phyloP scores from a whole-genome alignment of 2,113 vertebrate genomes.

The Gnathonemus echidnorhynchus region DNA sequence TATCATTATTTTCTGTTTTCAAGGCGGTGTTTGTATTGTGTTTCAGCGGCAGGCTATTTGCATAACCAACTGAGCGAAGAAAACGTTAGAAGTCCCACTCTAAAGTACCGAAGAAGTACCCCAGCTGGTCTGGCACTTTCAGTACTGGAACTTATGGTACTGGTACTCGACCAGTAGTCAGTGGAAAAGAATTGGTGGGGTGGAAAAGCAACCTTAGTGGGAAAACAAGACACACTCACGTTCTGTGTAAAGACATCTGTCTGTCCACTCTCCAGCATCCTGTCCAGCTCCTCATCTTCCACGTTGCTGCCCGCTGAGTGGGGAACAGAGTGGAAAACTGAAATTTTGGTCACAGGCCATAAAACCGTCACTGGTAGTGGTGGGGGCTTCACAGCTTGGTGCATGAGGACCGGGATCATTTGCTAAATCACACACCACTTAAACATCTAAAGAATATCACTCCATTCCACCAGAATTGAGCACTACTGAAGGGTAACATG shows the following conservation, averaged over 20 bases:
- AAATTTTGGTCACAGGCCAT: not conserved
- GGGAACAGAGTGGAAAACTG: not conserved
- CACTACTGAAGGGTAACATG: not conserved
- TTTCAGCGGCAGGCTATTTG: too few relatives aligned
- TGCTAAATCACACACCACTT: not conserved
- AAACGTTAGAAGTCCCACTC: too few relatives aligned
- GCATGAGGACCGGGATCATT: not conserved
- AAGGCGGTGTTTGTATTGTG: too few relatives aligned
- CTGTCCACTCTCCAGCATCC: slow-evolving; percentile 79
- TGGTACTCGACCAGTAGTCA: too few relatives aligned
- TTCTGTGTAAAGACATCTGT: slow-evolving; percentile 84
- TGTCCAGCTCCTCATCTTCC: slow-evolving; percentile 71
- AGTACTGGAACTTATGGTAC: too few relatives aligned
- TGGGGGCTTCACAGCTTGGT: not conserved
- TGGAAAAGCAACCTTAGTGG: not conserved
- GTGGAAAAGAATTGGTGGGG: too few relatives aligned
- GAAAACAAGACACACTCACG: slow-evolving; percentile 56
- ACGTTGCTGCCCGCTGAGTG: slow-evolving; percentile 65
- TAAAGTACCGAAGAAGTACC: too few relatives aligned
- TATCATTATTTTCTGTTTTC: too few relatives aligned
- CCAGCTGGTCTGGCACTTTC: too few relatives aligned
- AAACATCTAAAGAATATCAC: not conserved
- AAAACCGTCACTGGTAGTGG: not conserved
- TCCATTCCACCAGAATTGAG: not conserved
- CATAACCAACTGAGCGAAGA: too few relatives aligned